Percentiles rank a stretch among this genome's conserved stretches.
Conservation (phyloP, 2,888 invertebrate genomes). For the Apotomis turbidana region DNA sequence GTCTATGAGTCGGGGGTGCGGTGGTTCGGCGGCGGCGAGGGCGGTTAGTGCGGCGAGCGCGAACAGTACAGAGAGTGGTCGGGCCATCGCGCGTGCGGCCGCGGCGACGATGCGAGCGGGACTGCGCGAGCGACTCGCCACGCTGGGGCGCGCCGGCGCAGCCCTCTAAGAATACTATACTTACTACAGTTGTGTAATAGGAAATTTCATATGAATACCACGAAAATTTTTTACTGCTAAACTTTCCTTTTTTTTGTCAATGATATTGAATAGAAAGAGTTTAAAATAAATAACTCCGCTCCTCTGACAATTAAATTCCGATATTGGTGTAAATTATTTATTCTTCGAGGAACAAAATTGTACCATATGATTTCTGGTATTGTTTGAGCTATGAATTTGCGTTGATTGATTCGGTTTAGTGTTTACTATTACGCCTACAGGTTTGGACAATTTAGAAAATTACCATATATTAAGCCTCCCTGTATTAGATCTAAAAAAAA, state of each 20-base stretch:
- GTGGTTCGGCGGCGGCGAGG: slow-evolving; percentile 61
- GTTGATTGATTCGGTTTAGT: too few species aligned
- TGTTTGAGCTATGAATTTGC: too few species aligned
- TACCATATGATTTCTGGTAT: too few species aligned
- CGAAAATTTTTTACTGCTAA: neutral
- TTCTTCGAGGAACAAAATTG: too few species aligned
- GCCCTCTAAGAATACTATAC: slow-evolving; percentile 28
- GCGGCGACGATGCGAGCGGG: slow-evolving; percentile 76
- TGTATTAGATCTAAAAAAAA: too few species aligned
- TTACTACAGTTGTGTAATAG: slow-evolving; percentile 23
- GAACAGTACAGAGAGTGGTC: slow-evolving; percentile 67
- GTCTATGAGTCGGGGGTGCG: slow-evolving; percentile 74
- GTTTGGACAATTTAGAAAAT: too few species aligned
- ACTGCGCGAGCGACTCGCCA: slow-evolving; percentile 76
- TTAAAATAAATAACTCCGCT: too few species aligned
- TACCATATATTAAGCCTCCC: too few species aligned
- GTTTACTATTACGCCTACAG: too few species aligned
- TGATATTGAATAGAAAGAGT: too few species aligned
- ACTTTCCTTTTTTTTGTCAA: neutral
- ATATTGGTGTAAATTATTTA: too few species aligned
- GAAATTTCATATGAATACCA: slow-evolving; percentile 20
- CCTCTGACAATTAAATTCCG: too few species aligned
- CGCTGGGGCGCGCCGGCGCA: slow-evolving; percentile 54
- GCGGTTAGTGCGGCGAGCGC: slow-evolving; percentile 71
- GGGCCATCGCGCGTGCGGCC: slow-evolving; percentile 78